Evolutionary conservation across 2,113 vertebrate species (phyloP).

Genomic region (Pygoscelis adeliae): DNA sequence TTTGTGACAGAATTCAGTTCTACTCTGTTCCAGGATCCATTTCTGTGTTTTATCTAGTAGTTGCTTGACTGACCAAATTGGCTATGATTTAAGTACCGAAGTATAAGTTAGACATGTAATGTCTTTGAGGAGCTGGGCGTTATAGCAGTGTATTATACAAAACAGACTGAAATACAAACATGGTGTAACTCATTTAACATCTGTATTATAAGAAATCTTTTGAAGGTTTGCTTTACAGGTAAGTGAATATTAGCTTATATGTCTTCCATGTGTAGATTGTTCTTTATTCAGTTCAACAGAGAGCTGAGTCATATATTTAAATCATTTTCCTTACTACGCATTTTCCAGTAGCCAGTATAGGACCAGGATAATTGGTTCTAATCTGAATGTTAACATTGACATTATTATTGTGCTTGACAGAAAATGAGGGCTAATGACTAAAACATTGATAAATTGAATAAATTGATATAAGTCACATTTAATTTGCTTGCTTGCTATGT

Average conservation of each 20-base stretch:
- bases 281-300: neutral
- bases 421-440: neutral
- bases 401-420: neutral
- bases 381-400: neutral
- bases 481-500: neutral
- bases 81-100: neutral
- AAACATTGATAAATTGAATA: conserved; percentile 7
- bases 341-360: neutral
- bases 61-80: neutral
- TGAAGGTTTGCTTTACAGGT: neutral
- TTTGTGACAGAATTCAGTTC: neutral
- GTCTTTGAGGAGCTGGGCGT: neutral
- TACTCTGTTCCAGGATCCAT: neutral
- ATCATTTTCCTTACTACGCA: neutral
- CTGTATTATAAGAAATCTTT: accelerated
- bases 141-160: accelerated
- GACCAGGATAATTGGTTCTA: neutral
- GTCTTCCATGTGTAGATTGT: neutral
- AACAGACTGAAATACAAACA: neutral
- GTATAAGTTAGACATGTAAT: neutral
- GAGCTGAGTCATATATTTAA: neutral
- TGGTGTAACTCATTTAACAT: no score
- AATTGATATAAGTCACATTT: neutral
- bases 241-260: neutral
- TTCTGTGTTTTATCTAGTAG: neutral